phyloP scores from a whole-genome alignment of 1,140 invertebrate species.

The Philopotamus ludificatus region DNA sequence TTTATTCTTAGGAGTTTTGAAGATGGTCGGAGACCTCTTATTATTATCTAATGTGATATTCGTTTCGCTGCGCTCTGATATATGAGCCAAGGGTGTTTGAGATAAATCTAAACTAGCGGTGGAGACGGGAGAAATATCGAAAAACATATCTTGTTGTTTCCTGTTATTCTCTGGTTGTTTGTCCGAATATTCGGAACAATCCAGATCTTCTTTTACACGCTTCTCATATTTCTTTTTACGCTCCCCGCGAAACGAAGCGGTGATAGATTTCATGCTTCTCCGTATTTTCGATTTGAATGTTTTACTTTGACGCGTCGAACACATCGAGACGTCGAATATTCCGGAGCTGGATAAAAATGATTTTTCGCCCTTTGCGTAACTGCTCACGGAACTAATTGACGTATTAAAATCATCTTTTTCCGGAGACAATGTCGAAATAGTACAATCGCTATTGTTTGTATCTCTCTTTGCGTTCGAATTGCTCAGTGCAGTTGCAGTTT shows the following conservation, averaged over 20 bases:
- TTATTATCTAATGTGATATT: conserved; percentile 42
- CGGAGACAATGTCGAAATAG: conserved; percentile 53
- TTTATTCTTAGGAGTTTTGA: conserved; percentile 39
- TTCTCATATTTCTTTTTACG: conserved; percentile 57
- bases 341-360: conserved; percentile 47
- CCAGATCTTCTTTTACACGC: conserved; percentile 35
- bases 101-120: conserved; percentile 49
- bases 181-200: not conserved
- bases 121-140: conserved; percentile 51
- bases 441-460: conserved; percentile 44
- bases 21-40: conserved; percentile 46
- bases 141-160: not conserved
- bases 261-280: conserved; percentile 55
- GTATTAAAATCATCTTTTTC: conserved; percentile 53
- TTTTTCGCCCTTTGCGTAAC: conserved; percentile 43
- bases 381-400: conserved; percentile 53
- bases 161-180: conserved; percentile 7
- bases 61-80: conserved; percentile 45
- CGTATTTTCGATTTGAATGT: conserved; percentile 53
- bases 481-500: conserved; percentile 39
- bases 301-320: conserved; percentile 52
- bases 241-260: conserved; percentile 55
- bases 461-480: conserved; percentile 14
- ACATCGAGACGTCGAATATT: conserved; percentile 56
- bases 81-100: conserved; percentile 42